Evolutionary conservation across 1,140 invertebrate genomes (phyloP), one percentile per base, ranked within the genome.

Genomic region (Belonocnema kinseyi): DNA sequence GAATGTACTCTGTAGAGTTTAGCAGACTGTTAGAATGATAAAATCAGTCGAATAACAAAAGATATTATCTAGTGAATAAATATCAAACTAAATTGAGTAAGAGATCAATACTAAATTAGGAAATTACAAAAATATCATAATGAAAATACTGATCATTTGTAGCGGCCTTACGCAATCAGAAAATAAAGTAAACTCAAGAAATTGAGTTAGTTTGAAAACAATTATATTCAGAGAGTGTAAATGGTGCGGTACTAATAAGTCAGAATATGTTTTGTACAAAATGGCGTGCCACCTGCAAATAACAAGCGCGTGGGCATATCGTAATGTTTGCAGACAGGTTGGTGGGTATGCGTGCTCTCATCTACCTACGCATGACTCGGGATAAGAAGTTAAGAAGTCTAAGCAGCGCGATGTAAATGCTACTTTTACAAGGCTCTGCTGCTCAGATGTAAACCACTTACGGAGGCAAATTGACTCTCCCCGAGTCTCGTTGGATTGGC

Each of bases 391-490:
- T 46, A 46, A 46, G 40, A 82, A 83, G 73, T 74, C 76, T 80
- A 82, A 81, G 84, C 84, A 85, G 82, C 80, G 75, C 80, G 80
- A 84, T 81, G 81, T 80, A 82, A 86, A 86, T 85, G 80, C 52
- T 61, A 61, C 58, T 85, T 86, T 86, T 85, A 87, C 80, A 86
- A 86, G 72, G 77, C 73, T 75, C 75, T 79, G 80, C 84, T 80
- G 79, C 58, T 66, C 78, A 81, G 80, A 87, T 85, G 81, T 87
- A 81, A 88, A 87, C 86, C 84, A 87, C 84, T 87, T 88, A 88
- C 75, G 79, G 80, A 83, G 84, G 85, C 86, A 84, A 86, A 86
- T 87, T 85, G 85, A 86, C 86, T 85, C 71, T 72, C 75, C 76
- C 82, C 77, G 79, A 33, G 56, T 76, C 61, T 73, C 75, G 80